A percentile compares a stretch with the other conserved stretches of the same genome.
Evolutionary conservation across 2,888 invertebrate species (phyloP).

Genomic region (Pycnomerus fuliginosus): DNA sequence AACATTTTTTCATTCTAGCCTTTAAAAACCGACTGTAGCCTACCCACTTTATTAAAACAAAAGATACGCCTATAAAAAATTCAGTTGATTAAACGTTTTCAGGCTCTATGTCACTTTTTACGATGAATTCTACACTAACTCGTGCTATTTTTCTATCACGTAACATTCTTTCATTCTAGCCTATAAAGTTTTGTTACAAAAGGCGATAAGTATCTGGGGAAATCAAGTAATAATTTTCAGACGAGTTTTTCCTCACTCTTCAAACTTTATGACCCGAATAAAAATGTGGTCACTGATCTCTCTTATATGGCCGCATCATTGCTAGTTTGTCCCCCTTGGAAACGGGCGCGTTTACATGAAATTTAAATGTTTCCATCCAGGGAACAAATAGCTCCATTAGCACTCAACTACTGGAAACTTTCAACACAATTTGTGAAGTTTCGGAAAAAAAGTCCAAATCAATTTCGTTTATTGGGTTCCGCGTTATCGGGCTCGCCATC

Average conservation of each 20-base stretch:
- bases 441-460: constrained; percentile 39
- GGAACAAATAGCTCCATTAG: constrained; percentile 42
- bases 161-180: constrained; percentile 4
- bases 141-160: constrained; percentile 11
- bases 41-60: no score
- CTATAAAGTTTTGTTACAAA: constrained; percentile 20
- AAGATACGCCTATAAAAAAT: no score
- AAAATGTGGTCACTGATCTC: constrained; percentile 33
- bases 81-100: no score
- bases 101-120: no score
- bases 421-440: constrained; percentile 39
- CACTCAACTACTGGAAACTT: constrained; percentile 40
- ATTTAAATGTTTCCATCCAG: no score
- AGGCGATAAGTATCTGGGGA: constrained; percentile 33
- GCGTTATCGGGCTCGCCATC: constrained; percentile 33
- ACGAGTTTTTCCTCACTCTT: constrained; percentile 16
- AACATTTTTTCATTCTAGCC: no score
- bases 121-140: no score
- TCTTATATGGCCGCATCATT: constrained; percentile 12
- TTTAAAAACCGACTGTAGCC: no score
- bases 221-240: constrained; percentile 31
- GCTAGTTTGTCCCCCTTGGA: constrained; percentile 10
- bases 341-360: constrained; percentile 18
- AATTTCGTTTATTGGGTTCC: constrained; percentile 41
- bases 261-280: constrained; percentile 29